Evolutionary conservation across 2,797 vertebrate species (phyloP).

Genomic region (Diplodus sargus): DNA sequence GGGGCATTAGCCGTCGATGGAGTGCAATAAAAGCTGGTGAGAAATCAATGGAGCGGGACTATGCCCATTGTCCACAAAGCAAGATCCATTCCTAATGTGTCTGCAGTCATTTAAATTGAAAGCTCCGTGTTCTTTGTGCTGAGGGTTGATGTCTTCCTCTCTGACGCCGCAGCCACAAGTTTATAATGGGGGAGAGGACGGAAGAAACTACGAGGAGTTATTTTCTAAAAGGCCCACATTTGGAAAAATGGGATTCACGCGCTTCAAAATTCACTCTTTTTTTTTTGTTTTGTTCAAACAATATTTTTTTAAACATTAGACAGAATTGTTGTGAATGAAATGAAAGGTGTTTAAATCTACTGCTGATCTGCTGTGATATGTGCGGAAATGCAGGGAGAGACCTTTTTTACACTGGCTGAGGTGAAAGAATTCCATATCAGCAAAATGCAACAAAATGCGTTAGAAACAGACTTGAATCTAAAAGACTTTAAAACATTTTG

Average conservation of each 20-base stretch:
- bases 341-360: background rate
- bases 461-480: no score
- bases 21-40: conserved; percentile 83
- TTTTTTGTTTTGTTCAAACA: background rate
- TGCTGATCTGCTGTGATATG: background rate
- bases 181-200: conserved; percentile 11
- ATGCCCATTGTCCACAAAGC: conserved; percentile 77
- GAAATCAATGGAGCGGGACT: conserved; percentile 84
- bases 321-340: background rate
- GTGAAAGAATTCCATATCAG: no score
- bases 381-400: background rate
- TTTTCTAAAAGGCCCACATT: background rate
- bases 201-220: background rate
- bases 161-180: conserved; percentile 29
- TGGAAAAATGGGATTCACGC: background rate
- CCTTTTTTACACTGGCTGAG: background rate
- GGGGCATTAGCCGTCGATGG: conserved; percentile 79
- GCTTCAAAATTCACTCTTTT: background rate
- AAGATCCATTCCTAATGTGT: conserved; percentile 77
- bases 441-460: background rate
- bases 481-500: no score
- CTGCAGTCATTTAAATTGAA: conserved; percentile 76
- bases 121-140: conserved; percentile 60
- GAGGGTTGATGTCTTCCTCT: conserved; percentile 66
- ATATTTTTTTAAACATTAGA: background rate